Base-by-base conservation (phyloP, 2,888 invertebrate genomes). In the Chrysolina haemoptera region DNA sequence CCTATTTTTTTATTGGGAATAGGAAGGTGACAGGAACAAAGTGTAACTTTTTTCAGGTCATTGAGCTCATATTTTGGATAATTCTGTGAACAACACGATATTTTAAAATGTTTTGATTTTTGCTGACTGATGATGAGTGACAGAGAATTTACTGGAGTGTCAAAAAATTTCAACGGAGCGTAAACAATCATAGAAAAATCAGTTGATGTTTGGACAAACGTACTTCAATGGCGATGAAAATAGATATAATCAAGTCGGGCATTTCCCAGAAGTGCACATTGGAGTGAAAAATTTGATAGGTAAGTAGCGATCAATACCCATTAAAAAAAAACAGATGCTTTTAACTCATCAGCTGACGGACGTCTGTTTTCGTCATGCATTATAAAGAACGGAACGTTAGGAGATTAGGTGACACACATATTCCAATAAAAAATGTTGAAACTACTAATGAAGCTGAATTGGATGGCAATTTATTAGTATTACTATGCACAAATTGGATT, bases 311-410 rank as follows among this genome's bases (percentile, higher is more conserved):
- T 5, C 20, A 9, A 53, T 20, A 53, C 53, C 53, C 53, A 53
- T 53, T 53, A 53, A 18, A 20, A 53, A n/a, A 53, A 53, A 12
- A 53, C 53, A 53, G 53, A 53, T 53, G 53, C 53, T 53, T 53
- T 53, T 53, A 53, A 53, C 18, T 53, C 53, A 53, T 53, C 53
- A 53, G 53, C 53, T 53, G 53, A 53, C 53, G 53, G 53, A 53
- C 18, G 53, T 53, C 53, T 53, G 53, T 18, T 18, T 53, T 18
- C 53, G 53, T 53, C 9, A 20, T 53, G 53, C 53, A 20, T 53
- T 53, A 53, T 20, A 20, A 53, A 53, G 53, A 53, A 20, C 53
- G 18, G 20, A 53, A 53, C 16, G 53, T 53, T 16, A 11, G 43
- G 43, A 43, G 53, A 53, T 53, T 53, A 53, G 18, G 53, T 53